Percentiles rank a stretch among this genome's conserved stretches.
These are phyloP conservation scores for Hymenopus coronatus DNA, from an alignment of 2,888 invertebrate species.

Conservation along the genomic window DNA sequence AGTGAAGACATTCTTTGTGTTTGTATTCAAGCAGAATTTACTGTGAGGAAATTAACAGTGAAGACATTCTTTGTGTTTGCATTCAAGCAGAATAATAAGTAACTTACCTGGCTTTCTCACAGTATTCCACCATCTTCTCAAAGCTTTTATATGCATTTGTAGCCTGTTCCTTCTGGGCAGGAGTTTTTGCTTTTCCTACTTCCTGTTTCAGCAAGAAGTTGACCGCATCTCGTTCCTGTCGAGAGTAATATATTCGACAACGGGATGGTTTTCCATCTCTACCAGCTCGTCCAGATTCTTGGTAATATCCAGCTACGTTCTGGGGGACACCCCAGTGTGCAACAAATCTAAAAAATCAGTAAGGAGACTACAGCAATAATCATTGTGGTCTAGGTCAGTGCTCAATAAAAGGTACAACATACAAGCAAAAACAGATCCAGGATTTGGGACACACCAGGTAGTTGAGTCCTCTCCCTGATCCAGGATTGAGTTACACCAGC, in stretches of 20 bases:
- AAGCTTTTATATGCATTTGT: slow-evolving; percentile 72
- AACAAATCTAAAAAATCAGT: slow-evolving; percentile 69
- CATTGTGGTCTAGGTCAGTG: too few relatives aligned
- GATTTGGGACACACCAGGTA: too few relatives aligned
- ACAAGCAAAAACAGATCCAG: too few relatives aligned
- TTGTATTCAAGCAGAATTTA: neutral
- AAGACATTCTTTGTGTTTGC: neutral
- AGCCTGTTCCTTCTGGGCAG: slow-evolving; percentile 56
- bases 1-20: too few relatives aligned
- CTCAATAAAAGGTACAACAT: too few relatives aligned
- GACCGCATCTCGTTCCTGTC: slow-evolving; percentile 75
- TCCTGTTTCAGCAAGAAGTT: slow-evolving; percentile 76
- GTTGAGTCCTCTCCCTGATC: too few relatives aligned
- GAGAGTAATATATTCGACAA: slow-evolving; percentile 90
- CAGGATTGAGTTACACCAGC: too few relatives aligned
- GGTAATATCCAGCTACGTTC: slow-evolving; percentile 92
- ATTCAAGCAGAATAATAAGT: neutral
- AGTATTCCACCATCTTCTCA: slow-evolving; percentile 79
- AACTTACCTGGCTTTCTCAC: slow-evolving; percentile 70
- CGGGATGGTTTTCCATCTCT: slow-evolving; percentile 86
- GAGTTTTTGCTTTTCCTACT: slow-evolving; percentile 57
- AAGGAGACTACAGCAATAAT: too few relatives aligned
- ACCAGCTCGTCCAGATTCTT: slow-evolving; percentile 95
- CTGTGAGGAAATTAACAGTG: too few relatives aligned
- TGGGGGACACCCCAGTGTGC: slow-evolving; percentile 96